A percentile compares a stretch with the other conserved stretches of the same genome.
Conservation (phyloP, 2,888 invertebrate species). For the Dryocosmus kuriphilus region DNA sequence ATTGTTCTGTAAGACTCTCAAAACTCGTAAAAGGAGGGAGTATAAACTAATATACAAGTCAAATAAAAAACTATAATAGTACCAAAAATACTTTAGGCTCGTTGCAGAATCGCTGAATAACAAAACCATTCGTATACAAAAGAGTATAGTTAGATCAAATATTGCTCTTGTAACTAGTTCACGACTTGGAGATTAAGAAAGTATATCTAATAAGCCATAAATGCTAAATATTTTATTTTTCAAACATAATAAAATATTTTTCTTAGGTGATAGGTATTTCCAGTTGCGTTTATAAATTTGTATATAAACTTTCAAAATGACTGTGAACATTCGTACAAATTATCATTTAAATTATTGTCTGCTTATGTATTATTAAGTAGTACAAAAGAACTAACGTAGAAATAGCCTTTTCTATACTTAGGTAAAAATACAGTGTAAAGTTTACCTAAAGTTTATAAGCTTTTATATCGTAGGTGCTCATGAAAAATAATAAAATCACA, state of each 20-base stretch:
- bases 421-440: background rate
- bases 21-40: too few species aligned
- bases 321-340: background rate
- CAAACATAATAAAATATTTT: background rate
- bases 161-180: background rate
- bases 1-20: too few species aligned
- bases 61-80: too few species aligned
- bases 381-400: background rate
- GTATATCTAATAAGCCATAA: background rate
- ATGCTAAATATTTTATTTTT: background rate
- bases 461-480: background rate
- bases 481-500: background rate
- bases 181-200: too few species aligned
- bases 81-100: background rate
- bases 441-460: background rate
- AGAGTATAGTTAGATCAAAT: background rate
- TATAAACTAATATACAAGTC: too few species aligned
- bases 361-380: background rate
- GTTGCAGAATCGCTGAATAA: background rate
- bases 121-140: background rate
- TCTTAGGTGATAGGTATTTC: background rate
- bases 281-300: background rate
- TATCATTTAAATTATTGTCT: background rate
- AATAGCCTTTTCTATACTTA: background rate
- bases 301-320: background rate